These are phyloP conservation scores for Heliocidaris erythrogramma DNA, from an alignment of 35 echinoderm and acorn worm genomes.

Conservation along the genomic window DNA sequence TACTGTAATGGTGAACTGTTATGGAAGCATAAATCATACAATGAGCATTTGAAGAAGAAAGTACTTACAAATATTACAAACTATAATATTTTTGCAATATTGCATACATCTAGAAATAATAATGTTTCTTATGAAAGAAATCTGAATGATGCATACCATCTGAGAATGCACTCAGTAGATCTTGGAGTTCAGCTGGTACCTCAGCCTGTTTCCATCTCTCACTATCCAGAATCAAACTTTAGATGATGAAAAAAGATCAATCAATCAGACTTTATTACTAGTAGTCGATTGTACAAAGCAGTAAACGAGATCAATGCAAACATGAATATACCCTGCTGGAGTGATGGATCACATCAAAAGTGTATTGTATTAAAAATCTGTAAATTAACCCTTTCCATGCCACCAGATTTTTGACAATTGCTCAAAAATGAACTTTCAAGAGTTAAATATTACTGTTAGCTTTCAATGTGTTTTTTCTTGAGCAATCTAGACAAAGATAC, in stretches of 20 bases:
- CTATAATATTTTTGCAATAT: not conserved
- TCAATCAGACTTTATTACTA: not conserved
- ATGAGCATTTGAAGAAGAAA: too few relatives aligned
- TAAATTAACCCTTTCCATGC: too few relatives aligned
- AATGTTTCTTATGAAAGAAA: not conserved
- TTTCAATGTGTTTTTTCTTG: too few relatives aligned
- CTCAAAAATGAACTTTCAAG: too few relatives aligned
- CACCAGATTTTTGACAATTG: too few relatives aligned
- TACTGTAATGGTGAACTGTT: not conserved
- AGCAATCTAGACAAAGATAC: too few relatives aligned
- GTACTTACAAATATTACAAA: not conserved
- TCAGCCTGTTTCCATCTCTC: conserved; percentile 97
- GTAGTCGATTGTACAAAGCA: too few relatives aligned
- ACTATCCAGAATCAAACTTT: conserved; percentile 91
- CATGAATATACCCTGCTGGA: too few relatives aligned
- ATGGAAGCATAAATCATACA: not conserved
- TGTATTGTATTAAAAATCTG: too few relatives aligned
- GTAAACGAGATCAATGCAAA: too few relatives aligned
- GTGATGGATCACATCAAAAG: too few relatives aligned
- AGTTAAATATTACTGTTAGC: too few relatives aligned
- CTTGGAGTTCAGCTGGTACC: conserved; percentile 89
- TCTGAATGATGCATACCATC: conserved; percentile 56
- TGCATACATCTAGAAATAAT: not conserved
- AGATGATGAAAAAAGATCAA: not conserved
- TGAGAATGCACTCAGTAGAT: conserved; percentile 80